Evolutionary conservation across 2,888 invertebrate genomes (phyloP).

Genomic region (Sphecodes monilicornis): DNA sequence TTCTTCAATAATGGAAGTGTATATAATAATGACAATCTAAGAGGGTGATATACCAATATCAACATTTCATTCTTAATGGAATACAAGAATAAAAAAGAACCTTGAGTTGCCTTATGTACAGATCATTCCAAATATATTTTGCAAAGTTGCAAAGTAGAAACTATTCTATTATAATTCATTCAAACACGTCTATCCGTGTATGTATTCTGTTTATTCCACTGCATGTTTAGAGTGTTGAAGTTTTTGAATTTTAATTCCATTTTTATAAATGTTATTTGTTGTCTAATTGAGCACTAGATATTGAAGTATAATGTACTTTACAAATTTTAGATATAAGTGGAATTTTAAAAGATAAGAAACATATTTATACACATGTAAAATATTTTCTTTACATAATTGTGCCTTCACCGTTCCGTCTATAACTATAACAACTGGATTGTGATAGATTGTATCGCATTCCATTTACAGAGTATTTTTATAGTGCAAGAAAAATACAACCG

Average conservation of each 20-base stretch:
- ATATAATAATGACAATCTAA: slow-evolving; percentile 68
- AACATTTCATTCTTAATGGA: slow-evolving; percentile 61
- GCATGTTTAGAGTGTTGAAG: slow-evolving; percentile 82
- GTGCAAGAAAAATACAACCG: slow-evolving; percentile 29
- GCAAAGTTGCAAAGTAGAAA: slow-evolving; percentile 57
- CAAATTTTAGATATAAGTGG: slow-evolving; percentile 57
- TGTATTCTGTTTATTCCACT: slow-evolving; percentile 69
- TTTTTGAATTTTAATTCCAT: slow-evolving; percentile 83
- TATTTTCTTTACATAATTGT: slow-evolving; percentile 55
- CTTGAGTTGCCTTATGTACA: slow-evolving; percentile 64
- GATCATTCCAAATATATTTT: slow-evolving; percentile 69
- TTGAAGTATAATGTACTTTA: slow-evolving; percentile 69
- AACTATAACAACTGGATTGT: slow-evolving; percentile 46
- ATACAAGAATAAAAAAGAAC: slow-evolving; percentile 30
- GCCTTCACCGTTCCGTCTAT: slow-evolving; percentile 52
- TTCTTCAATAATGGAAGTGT: slow-evolving; percentile 74
- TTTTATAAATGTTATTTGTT: slow-evolving; percentile 81
- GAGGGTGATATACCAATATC: slow-evolving; percentile 35
- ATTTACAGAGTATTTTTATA: slow-evolving; percentile 48
- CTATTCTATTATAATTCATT: slow-evolving; percentile 69
- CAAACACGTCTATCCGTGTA: slow-evolving; percentile 66
- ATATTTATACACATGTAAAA: slow-evolving; percentile 65
- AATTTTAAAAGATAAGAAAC: slow-evolving; percentile 46
- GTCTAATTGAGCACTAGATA: slow-evolving; percentile 75
- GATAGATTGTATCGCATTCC: slow-evolving; percentile 48